phyloP scores from a whole-genome alignment of 2,113 vertebrate genomes.

The Alosa alosa region DNA sequence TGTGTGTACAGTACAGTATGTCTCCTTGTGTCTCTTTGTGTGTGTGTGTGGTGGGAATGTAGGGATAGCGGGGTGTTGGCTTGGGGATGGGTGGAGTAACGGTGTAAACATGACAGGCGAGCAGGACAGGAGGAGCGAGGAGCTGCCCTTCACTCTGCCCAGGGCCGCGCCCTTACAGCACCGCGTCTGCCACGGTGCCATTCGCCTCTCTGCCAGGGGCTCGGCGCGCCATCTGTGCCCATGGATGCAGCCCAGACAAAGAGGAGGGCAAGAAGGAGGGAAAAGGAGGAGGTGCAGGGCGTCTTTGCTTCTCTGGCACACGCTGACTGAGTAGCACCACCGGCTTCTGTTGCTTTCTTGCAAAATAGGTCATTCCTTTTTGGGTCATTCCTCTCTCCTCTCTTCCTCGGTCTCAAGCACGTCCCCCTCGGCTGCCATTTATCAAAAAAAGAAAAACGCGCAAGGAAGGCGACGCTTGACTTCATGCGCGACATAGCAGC shows the following conservation, averaged over 20 bases:
- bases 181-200: background rate
- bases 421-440: constrained; percentile 26
- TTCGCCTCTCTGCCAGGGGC: background rate
- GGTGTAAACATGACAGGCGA: background rate
- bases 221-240: background rate
- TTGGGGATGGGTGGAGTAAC: background rate
- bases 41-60: background rate
- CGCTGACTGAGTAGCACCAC: background rate
- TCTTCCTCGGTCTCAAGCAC: background rate
- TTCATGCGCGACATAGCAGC: background rate
- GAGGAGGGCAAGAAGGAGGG: background rate
- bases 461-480: background rate
- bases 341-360: background rate
- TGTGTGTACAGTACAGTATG: too few species aligned
- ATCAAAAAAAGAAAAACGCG: background rate
- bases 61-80: background rate
- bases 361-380: background rate
- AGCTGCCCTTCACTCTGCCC: constrained; percentile 15
- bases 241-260: background rate
- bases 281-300: background rate
- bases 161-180: background rate
- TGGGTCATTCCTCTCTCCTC: background rate
- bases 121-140: background rate
- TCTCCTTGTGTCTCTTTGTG: too few species aligned
- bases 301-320: background rate